Evolutionary conservation across 2,113 vertebrate genomes (phyloP).

Genomic region (Colaptes auratus): DNA sequence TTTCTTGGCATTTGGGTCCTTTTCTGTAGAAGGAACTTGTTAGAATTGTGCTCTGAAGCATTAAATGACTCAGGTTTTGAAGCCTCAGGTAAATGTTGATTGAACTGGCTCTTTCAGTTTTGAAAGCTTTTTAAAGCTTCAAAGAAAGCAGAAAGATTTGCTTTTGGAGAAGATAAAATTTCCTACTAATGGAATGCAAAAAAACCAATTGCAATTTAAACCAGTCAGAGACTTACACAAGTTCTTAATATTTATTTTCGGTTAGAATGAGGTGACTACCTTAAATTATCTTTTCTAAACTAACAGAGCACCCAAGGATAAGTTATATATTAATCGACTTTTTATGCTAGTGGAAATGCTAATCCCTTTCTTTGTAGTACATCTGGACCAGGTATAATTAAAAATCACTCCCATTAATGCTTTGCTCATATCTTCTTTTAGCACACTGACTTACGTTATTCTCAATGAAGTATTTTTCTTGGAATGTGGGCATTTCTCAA

Average conservation of each 20-base stretch:
- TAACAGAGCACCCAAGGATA: not conserved
- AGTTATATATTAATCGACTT: constrained; percentile 33
- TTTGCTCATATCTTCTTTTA: not conserved
- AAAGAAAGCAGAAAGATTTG: not conserved
- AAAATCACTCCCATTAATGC: not conserved
- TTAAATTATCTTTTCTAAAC: constrained; percentile 32
- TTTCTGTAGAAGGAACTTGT: not conserved
- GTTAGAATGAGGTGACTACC: not conserved
- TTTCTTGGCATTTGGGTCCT: not conserved
- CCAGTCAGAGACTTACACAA: not conserved
- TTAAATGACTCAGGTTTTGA: not conserved
- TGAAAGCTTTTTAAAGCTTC: constrained; percentile 1
- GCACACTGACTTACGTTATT: constrained; percentile 17
- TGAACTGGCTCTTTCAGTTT: not conserved
- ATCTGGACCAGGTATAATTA: not conserved
- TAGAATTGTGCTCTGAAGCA: not conserved
- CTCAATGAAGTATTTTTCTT: constrained; percentile 51
- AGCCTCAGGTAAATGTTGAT: not conserved
- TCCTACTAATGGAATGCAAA: not conserved
- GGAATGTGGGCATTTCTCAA: constrained; percentile 53
- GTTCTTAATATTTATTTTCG: not conserved
- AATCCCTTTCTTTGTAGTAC: not conserved
- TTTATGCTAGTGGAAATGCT: constrained; percentile 15
- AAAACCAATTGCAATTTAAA: not conserved
- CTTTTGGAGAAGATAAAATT: not conserved